Evolutionary conservation across 2,888 invertebrate genomes (phyloP), one percentile per base, ranked within the genome.

Genomic region (Pelosia muscerda): DNA sequence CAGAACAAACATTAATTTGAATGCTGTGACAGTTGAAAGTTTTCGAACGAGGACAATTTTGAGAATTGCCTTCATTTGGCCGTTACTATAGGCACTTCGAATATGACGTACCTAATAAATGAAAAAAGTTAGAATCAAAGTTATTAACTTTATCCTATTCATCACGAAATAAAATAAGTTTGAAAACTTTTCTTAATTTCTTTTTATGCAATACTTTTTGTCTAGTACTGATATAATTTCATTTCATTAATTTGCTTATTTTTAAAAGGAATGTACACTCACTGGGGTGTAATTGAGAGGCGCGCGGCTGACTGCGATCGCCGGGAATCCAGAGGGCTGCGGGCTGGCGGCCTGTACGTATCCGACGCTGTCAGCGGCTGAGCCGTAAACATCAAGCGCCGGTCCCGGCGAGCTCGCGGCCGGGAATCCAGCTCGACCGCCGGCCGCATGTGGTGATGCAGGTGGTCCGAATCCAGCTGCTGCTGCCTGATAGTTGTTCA

Each of bases 261-360:
- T 23, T 38, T 42, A 28, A 38, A 34, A n/a, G 9, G 19, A 38
- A 25, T 56, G 25, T 58, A 2, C 19, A 87, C 97, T 97, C 95
- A 98, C 98, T 96, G 98, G 98, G 96, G 97, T 98, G 95, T 98
- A 98, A 96, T 98, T 98, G 95, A 98, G 97, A 94, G 98, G 98
- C 89, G 98, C 98, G 91, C 98, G 97, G 96, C 98, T 98, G 90
- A 98, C 98, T 85, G 98, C 98, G 93, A 98, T 98, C 84, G 98
- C 97, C 89, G 98, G 98, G 95, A 98, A 98, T 88, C 98, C 98
- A 88, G 98, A 98, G 85, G 99, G 99, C 95, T 99, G 99, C 86
- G 99, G 99, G 95, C 98, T 98, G 85, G 99, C 98, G 85, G 99
- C 98, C 95, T 99, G 99, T 90, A 99, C 98, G 95, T 99, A 99